phyloP scores from a whole-genome alignment of 2,113 vertebrate genomes.

The Pelecanoides urinatrix region DNA sequence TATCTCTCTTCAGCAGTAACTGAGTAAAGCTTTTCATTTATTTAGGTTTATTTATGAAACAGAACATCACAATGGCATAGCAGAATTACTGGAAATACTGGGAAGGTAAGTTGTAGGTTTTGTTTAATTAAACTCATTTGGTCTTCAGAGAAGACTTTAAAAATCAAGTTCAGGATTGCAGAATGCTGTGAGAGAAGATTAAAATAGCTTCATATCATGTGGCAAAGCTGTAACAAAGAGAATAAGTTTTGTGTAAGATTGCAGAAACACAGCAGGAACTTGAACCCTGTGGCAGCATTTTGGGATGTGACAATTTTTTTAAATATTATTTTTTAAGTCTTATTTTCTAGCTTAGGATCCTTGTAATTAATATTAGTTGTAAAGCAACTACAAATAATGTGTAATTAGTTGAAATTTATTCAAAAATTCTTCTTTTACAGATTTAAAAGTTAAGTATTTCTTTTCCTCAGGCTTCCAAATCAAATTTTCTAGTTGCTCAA shows the following conservation, averaged over 20 bases:
- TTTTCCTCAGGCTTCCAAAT: not conserved
- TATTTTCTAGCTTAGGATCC: not conserved
- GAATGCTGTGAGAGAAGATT: not conserved
- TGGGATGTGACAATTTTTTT: not conserved
- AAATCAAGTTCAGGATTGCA: not conserved
- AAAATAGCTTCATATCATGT: not conserved
- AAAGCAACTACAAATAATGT: not conserved
- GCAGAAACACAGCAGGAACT: not conserved
- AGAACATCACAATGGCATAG: constrained; percentile 99
- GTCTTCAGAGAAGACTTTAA: not conserved
- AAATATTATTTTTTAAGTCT: not conserved
- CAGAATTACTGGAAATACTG: constrained; percentile 98
- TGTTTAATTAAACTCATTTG: not conserved
- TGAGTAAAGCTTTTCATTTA: not conserved
- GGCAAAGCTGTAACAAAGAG: not conserved
- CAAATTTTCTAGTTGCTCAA: not conserved
- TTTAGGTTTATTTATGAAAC: constrained; percentile 99
- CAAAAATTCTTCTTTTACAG: not conserved
- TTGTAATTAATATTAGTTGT: not conserved
- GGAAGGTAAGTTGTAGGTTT: constrained; percentile 84
- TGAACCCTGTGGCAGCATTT: not conserved
- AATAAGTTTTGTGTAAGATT: not conserved
- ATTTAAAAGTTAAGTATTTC: not conserved
- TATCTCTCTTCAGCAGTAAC: not conserved
- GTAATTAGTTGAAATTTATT: not conserved